These are phyloP conservation scores for Anas platyrhynchos DNA, from an alignment of 2,113 vertebrate species.

Conservation along the genomic window DNA sequence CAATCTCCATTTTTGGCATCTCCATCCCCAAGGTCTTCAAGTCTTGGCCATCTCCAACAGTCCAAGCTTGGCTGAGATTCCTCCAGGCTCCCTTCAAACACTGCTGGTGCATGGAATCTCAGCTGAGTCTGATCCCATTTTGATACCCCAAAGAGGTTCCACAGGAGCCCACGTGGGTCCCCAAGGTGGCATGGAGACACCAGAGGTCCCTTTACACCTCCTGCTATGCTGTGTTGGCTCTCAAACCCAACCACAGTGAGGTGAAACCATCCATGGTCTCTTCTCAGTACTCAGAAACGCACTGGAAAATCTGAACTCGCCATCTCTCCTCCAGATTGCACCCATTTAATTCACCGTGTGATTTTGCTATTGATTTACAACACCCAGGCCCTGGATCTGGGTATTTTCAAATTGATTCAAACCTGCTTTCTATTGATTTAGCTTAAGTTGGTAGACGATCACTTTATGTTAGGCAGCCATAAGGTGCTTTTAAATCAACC, in stretches of 20 bases:
- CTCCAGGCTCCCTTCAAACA: neutral
- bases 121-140: fast-evolving
- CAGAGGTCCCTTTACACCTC: neutral
- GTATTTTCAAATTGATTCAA: neutral
- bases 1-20: neutral
- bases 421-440: neutral
- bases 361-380: neutral
- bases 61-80: fast-evolving
- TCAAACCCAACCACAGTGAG: neutral
- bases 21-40: neutral
- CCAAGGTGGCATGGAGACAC: neutral
- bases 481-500: neutral
- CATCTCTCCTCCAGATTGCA: neutral
- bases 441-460: neutral
- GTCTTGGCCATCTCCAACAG: neutral
- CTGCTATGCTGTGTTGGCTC: fast-evolving
- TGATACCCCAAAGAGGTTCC: neutral
- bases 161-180: neutral
- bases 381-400: neutral
- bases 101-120: neutral
- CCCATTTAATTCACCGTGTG: neutral
- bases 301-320: neutral
- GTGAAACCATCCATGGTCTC: neutral
- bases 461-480: neutral
- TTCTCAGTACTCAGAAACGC: fast-evolving